Percentiles rank a stretch among this genome's conserved stretches.
phyloP scores from a whole-genome alignment of 2,888 invertebrate species.

The Mayetiola destructor region DNA sequence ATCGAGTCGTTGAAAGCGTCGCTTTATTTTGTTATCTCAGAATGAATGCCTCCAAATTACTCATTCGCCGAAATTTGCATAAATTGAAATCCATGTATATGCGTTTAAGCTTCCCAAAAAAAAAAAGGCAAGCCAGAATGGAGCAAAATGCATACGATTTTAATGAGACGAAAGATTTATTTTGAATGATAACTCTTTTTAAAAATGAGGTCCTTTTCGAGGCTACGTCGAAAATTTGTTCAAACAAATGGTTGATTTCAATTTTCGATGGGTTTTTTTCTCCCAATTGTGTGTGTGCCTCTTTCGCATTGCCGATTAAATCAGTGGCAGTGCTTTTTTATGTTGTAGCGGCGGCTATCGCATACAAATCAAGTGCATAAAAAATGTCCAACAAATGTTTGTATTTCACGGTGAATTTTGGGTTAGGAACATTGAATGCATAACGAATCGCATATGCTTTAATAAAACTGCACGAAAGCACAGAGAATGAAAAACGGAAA shows the following conservation, averaged over 20 bases:
- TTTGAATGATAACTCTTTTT: slow-evolving; percentile 9
- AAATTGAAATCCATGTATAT: neutral
- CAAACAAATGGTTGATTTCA: too few species aligned
- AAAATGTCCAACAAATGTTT: neutral
- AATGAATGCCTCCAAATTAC: neutral
- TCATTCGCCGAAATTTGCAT: slow-evolving; percentile 9
- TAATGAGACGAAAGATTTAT: slow-evolving; percentile 12
- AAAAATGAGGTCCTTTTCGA: neutral
- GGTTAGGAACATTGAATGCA: too few species aligned
- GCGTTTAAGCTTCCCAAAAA: too few species aligned
- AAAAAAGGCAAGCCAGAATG: neutral
- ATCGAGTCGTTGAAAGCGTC: too few species aligned
- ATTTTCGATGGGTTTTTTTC: too few species aligned
- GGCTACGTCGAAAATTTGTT: neutral
- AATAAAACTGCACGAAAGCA: too few species aligned
- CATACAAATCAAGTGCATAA: neutral
- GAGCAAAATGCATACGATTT: neutral
- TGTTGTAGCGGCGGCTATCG: neutral
- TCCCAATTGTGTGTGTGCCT: too few species aligned
- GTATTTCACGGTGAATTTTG: too few species aligned
- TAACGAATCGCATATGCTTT: too few species aligned
- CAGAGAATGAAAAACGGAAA: too few species aligned
- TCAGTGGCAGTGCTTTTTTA: too few species aligned
- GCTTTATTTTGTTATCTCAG: slow-evolving; percentile 5
- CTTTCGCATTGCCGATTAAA: too few species aligned